Evolutionary conservation across 2,888 invertebrate species (phyloP), one percentile per base, ranked within the genome.

Genomic region (Mythimna vitellina): DNA sequence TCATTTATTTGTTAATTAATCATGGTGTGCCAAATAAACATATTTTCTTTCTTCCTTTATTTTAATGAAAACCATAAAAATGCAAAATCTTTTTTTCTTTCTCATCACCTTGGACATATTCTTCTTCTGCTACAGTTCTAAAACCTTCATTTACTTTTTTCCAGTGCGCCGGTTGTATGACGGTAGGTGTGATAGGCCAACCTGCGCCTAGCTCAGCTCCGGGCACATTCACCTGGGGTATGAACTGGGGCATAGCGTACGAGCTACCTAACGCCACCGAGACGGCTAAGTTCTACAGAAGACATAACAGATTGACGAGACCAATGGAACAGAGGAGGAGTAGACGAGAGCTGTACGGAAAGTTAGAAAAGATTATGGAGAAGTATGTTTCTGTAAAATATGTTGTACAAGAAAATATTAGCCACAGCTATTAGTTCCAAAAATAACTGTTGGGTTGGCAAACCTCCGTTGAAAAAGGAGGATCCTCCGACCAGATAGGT

Each of bases 161-260:
- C 14, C 83, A 95, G 94, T 93, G 97, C 54, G 97, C 97, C 0
- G 96, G 97, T 42, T 97, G 97, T 82, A 88, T 97, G 92, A 97
- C 97, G 20, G 95, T 97, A 0, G 86, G 86, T 32, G 65, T 86
- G 8, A 86, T 86, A n/a, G 86, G 86, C 8, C 86, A 86, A 85
- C 97, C 97, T 1, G 88, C 96, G 0, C 94, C 96, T 2, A 73
- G 94, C 3, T 94, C 96, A 0, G 75, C 91, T 0, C 95, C 96
- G 6, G 96, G 97, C 10, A 97, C 97, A 68, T 96, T 97, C 84
- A 97, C 97, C 8, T 97, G 97, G 89, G 97, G 97, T 0, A 89
- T 97, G 51, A 97, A 98, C 89, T 97, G 97, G 97, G 97, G 97
- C 67, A 97, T 97, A 51, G 97, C 98, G 0, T 98, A 97, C 78